Percentiles rank a stretch among this genome's conserved stretches.
phyloP scores from a whole-genome alignment of 2,797 vertebrate species.

The Triplophysa bombifrons region DNA sequence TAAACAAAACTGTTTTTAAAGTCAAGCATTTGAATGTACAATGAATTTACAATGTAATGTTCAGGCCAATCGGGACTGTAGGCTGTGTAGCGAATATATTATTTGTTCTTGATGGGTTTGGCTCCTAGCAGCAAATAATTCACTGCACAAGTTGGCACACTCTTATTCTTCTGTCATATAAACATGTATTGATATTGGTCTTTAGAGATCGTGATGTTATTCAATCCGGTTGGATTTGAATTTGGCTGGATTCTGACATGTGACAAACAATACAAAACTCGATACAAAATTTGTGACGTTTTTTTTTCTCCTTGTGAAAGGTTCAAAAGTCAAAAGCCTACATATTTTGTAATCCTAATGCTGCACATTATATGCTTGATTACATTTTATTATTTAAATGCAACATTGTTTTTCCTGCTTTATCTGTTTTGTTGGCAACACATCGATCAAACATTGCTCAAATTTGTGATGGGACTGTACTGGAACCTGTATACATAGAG shows the following conservation, averaged over 20 bases:
- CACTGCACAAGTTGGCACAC: not conserved
- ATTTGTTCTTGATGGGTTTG: too few relatives aligned
- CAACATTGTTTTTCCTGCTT: not conserved
- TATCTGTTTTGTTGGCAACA: not conserved
- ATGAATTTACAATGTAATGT: not conserved
- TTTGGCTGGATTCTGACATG: not conserved
- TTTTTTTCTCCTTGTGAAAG: not conserved
- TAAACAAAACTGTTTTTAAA: too few relatives aligned
- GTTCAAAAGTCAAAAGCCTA: not conserved
- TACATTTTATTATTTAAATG: not conserved
- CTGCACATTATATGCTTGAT: not conserved
- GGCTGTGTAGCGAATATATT: too few relatives aligned
- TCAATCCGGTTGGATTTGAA: not conserved
- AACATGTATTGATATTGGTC: too few relatives aligned
- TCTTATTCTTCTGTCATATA: too few relatives aligned
- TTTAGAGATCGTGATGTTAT: not conserved
- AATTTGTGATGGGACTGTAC: not conserved
- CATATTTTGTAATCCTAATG: not conserved
- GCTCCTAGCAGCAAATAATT: too few relatives aligned
- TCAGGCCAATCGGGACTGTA: not conserved
- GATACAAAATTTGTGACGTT: too few relatives aligned
- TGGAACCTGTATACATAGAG: conserved; percentile 1
- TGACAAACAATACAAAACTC: too few relatives aligned
- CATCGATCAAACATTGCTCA: not conserved
- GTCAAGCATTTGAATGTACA: too few relatives aligned